Evolutionary conservation across 2,113 vertebrate species (phyloP).

Genomic region (Cyphomyrus discorhynchus): DNA sequence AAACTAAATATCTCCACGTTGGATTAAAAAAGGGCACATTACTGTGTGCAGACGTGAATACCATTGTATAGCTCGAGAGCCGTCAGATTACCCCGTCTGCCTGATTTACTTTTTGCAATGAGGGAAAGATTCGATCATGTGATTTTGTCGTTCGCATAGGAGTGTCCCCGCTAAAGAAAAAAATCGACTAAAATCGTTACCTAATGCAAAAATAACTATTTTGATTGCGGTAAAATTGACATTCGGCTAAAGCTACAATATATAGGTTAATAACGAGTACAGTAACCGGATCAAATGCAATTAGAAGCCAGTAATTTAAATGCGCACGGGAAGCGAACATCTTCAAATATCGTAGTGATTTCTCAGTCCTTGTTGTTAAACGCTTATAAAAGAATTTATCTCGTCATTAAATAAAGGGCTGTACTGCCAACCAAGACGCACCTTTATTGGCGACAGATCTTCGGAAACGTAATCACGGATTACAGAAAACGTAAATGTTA

Average conservation of each 20-base stretch:
- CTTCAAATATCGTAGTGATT: not conserved
- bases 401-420: not conserved
- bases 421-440: not conserved
- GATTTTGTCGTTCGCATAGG: not conserved
- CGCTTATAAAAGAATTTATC: not conserved
- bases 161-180: not conserved
- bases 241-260: not conserved
- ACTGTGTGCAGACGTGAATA: not conserved
- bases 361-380: not conserved
- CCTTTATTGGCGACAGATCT: not conserved
- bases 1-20: not conserved
- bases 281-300: not conserved
- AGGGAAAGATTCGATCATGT: not conserved
- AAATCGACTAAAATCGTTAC: not conserved
- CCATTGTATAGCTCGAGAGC: not conserved
- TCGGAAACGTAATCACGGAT: not conserved
- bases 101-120: not conserved
- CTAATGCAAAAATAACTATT: not conserved
- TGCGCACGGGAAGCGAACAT: not conserved
- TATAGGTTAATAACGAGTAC: not conserved
- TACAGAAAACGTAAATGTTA: not conserved
- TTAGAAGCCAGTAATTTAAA: not conserved
- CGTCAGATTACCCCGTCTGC: not conserved
- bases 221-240: too few relatives aligned
- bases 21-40: not conserved